Evolutionary conservation across 2,888 invertebrate genomes (phyloP), one percentile per base, ranked within the genome.

Genomic region (Acanthosepion pharaonis): DNA sequence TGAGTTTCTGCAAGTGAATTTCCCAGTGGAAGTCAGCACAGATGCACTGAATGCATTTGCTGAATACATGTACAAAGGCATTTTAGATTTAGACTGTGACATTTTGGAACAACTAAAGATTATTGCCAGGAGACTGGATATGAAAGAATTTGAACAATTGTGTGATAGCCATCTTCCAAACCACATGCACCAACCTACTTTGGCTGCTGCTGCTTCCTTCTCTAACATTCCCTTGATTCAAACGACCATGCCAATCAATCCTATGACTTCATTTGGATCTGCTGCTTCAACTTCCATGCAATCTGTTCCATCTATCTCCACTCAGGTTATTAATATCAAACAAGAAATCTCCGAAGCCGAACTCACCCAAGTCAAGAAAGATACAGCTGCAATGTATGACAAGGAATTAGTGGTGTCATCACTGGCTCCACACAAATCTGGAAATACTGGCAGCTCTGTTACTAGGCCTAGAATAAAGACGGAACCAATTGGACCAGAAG

Each of bases 101-200:
- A 93, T 93, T 93, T 93, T 93, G 53, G n/a, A 93, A 49, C 93
- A 93, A 15, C n/a, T 93, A 28, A 93, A 93, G 53, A 93, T 93
- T 53, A 93, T 93, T 93, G 93, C 93, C 11, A 53, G 53, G 6
- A 49, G n/a, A 18, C 18, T 93, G 4, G 93, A 51, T 25, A 93
- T 93, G 93, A 93, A 92, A 15, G 92, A 92, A 48, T 92, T 92
- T 92, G 51, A 51, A 91, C 92, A 92, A 92, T 51, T 92, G 48
- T 92, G 92, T 48, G 92, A 92, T 92, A 92, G 92, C 42, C 92
- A 51, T 92, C 92, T 92, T 92, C 49, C 92, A 92, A 92, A 28
- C 48, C 48, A n/a, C 23, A 92, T 92, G 11, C 92, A 23, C 28
- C 92, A 92, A 23, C 92, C 48, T 92, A 42, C 42, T 42, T 42